Evolutionary conservation across 2,888 invertebrate species (phyloP).

Genomic region (Atrina japonica): DNA sequence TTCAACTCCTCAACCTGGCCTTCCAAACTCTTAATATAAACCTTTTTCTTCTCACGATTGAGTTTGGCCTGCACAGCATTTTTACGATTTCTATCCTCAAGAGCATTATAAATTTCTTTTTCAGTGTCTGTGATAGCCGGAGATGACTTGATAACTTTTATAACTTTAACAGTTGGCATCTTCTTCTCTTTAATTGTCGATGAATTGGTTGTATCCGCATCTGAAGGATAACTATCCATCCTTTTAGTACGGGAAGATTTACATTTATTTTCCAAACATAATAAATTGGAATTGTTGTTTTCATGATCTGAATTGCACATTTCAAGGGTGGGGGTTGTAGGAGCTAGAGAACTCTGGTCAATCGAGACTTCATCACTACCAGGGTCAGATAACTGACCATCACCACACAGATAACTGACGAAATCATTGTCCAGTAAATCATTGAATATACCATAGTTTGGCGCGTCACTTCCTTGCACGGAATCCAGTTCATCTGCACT

Average conservation of each 20-base stretch:
- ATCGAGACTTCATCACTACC: no score
- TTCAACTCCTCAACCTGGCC: slow-evolving; percentile 60
- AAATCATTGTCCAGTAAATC: slow-evolving; percentile 16
- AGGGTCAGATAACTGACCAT: no score
- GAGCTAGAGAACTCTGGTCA: no score
- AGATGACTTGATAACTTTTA: slow-evolving; percentile 59
- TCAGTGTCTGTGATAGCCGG: slow-evolving; percentile 46
- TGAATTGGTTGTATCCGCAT: no score
- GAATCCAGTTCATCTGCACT: slow-evolving; percentile 8
- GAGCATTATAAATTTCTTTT: slow-evolving; percentile 55
- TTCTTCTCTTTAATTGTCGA: no score
- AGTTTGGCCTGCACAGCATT: slow-evolving; percentile 74
- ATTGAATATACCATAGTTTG: slow-evolving; percentile 6
- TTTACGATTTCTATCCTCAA: slow-evolving; percentile 69
- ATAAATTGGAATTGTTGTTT: no score
- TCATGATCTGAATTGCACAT: no score
- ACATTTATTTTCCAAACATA: no score
- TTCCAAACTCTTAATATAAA: slow-evolving; percentile 70
- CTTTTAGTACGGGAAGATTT: no score
- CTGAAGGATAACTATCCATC: no score
- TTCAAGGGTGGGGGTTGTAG: no score
- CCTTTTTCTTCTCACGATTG: slow-evolving; percentile 77
- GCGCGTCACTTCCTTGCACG: not conserved
- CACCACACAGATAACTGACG: slow-evolving; percentile 9
- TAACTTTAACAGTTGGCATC: slow-evolving; percentile 56